Evolutionary conservation across 2,113 vertebrate species (phyloP), one percentile per base, ranked within the genome.

Genomic region (Centropristis striata): DNA sequence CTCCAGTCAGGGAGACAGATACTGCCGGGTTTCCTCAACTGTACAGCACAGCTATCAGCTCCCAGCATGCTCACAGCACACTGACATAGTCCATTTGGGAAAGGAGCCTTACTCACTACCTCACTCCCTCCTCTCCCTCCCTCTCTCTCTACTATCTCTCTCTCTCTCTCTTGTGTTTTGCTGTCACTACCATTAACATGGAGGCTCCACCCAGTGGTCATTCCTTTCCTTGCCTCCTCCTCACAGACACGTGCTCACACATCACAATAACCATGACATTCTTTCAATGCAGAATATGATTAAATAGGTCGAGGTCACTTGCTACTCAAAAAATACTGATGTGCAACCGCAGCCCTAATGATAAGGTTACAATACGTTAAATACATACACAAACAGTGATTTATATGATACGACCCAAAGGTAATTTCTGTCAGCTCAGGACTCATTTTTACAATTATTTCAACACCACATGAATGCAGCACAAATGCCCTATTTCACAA

Each of bases 121-220:
- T 84, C 71, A 4, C 71, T 74, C 85, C 54, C 78, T 75, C 72
- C 67, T 37, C 27, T 64, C 61, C n/a, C 71, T 36, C 74, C 23
- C 71, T 44, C 70, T 14, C 69, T 64, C 27, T 41, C 61, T 69
- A 51, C 60, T 75, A 70, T 8, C 54, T 37, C 59, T 47, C 83
- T 46, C 78, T 64, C 77, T 54, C 73, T 72, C 54, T 77, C 81
- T 42, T 32, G 32, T 32, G 2, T 74, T 76, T 76, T 51, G 37
- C 81, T 79, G 54, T 78, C 58, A 81, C 84, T 73, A 74, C 78
- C 54, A 71, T 78, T 59, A 90, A 87, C 82, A 80, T 77, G 66
- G 67, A 92, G 90, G 92, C 95, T 93, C 94, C 95, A 92, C 91
- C 95, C 82, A 80, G 91, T 93, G 94, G 93, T 76, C 89, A 85